phyloP scores from a whole-genome alignment of 2,888 invertebrate genomes.

The Venusia cambrica region DNA sequence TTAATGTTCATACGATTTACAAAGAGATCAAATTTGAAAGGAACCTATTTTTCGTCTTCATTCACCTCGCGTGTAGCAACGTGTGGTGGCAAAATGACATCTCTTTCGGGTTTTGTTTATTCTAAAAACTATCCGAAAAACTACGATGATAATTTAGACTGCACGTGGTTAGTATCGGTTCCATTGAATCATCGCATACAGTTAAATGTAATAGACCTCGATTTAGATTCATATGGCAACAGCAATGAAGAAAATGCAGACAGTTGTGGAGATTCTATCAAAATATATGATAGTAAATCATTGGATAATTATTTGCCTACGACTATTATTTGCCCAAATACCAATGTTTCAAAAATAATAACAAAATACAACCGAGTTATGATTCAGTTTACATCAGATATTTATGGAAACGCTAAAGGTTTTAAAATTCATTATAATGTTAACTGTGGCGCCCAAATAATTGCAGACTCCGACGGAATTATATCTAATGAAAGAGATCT shows the following conservation, averaged over 20 bases:
- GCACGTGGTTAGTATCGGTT: slow-evolving; percentile 88
- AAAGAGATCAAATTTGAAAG: slow-evolving; percentile 78
- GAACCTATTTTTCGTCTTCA: slow-evolving; percentile 83
- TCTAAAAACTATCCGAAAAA: slow-evolving; percentile 92
- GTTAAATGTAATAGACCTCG: slow-evolving; percentile 85
- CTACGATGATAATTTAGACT: slow-evolving; percentile 87
- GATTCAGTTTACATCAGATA: slow-evolving; percentile 84
- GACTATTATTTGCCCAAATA: slow-evolving; percentile 68
- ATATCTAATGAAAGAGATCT: slow-evolving; percentile 60
- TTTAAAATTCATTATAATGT: slow-evolving; percentile 86
- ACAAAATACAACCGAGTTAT: slow-evolving; percentile 84
- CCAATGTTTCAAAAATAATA: slow-evolving; percentile 51
- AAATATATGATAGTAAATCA: slow-evolving; percentile 56
- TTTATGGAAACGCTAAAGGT: slow-evolving; percentile 83
- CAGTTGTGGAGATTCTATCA: slow-evolving; percentile 48
- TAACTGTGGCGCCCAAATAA: slow-evolving; percentile 86
- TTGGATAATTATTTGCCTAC: slow-evolving; percentile 74
- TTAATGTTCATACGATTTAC: slow-evolving; percentile 85
- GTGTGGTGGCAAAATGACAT: slow-evolving; percentile 88
- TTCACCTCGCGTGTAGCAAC: slow-evolving; percentile 59
- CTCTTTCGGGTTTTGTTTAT: slow-evolving; percentile 84
- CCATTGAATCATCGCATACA: slow-evolving; percentile 85
- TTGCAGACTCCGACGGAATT: slow-evolving; percentile 78
- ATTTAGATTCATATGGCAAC: slow-evolving; percentile 63
- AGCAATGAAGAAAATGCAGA: slow-evolving; percentile 67